These are phyloP conservation scores for Podiceps cristatus DNA, from an alignment of 2,113 vertebrate species.

Conservation along the genomic window DNA sequence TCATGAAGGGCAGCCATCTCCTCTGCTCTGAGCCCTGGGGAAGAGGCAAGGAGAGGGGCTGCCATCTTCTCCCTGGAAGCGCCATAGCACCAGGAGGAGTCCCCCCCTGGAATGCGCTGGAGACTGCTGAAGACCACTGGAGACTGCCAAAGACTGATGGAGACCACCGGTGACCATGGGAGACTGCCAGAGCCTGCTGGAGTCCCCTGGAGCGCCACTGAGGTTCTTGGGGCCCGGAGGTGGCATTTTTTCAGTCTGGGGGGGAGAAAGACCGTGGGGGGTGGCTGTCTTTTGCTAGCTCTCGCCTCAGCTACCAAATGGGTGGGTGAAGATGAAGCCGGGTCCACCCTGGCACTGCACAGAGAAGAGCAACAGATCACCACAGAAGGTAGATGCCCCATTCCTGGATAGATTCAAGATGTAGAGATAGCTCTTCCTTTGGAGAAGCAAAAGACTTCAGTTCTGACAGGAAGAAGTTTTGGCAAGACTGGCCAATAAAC, in stretches of 20 bases:
- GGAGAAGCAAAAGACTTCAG: not conserved
- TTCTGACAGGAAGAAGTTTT: not conserved
- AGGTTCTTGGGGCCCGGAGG: not conserved
- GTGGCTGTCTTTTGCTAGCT: not conserved
- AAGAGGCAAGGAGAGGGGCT: not conserved
- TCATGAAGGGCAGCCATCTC: too few relatives aligned
- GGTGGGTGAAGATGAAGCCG: not conserved
- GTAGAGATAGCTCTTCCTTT: not conserved
- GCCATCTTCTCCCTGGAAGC: too few relatives aligned
- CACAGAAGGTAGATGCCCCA: not conserved
- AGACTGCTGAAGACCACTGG: not conserved
- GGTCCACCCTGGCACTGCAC: not conserved
- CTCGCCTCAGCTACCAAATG: not conserved
- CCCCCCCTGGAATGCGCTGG: not conserved
- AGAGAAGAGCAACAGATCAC: not conserved
- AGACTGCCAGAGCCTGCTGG: too few relatives aligned
- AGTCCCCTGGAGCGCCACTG: not conserved
- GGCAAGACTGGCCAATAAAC: not conserved
- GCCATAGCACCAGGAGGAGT: not conserved
- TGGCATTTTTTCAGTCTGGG: too few relatives aligned
- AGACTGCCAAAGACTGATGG: too few relatives aligned
- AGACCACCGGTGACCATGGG: not conserved
- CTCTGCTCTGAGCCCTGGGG: not conserved
- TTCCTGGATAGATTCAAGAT: too few relatives aligned
- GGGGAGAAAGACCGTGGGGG: too few relatives aligned